phyloP scores from a whole-genome alignment of 2,797 vertebrate genomes.

The Nothura maculosa region DNA sequence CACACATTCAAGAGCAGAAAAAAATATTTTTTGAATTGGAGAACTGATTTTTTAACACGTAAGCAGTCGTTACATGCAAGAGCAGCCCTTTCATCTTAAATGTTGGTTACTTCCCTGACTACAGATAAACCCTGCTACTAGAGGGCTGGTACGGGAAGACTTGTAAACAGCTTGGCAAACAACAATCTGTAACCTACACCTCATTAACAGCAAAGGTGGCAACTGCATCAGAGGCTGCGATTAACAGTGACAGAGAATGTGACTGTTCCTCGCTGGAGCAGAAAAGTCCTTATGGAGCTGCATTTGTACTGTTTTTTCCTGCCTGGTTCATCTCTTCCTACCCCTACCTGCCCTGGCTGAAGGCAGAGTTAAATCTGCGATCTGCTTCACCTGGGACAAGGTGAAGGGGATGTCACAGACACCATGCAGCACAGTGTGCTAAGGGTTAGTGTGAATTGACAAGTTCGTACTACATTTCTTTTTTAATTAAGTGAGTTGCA shows the following conservation, averaged over 20 bases:
- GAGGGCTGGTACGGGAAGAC: background rate
- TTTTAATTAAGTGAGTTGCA: background rate
- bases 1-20: background rate
- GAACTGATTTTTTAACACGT: background rate
- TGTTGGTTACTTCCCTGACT: background rate
- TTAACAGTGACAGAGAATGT: background rate
- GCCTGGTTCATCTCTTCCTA: background rate
- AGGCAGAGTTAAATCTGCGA: background rate
- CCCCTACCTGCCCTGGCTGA: background rate
- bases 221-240: fast-evolving
- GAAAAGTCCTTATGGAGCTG: background rate
- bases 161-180: background rate
- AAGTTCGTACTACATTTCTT: background rate
- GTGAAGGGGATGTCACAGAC: background rate
- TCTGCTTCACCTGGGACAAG: background rate
- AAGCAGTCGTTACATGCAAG: background rate
- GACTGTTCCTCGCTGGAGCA: background rate
- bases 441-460: background rate
- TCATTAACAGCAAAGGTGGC: background rate
- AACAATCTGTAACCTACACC: background rate
- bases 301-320: background rate
- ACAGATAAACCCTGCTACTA: background rate
- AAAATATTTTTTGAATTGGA: background rate
- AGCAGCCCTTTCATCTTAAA: background rate
- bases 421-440: fast-evolving